Percentiles rank a stretch among this genome's conserved stretches.
Conservation (phyloP, 2,888 invertebrate species). For the Mythimna albipuncta region DNA sequence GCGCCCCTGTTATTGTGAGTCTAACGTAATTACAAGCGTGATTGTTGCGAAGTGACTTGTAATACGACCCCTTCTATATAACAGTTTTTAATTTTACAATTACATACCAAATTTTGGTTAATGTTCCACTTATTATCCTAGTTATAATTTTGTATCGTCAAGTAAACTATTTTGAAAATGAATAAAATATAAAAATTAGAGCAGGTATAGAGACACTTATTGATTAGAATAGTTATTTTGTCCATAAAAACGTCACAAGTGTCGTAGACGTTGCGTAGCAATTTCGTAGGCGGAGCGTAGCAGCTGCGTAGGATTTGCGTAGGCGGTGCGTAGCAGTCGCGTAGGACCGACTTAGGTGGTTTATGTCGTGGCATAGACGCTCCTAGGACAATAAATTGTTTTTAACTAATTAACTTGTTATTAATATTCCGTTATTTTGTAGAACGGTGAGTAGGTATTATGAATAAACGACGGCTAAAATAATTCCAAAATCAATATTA, state of each 20-base stretch:
- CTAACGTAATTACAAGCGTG: conserved; percentile 87
- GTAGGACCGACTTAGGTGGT: not conserved
- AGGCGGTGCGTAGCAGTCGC: not conserved
- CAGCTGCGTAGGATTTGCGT: not conserved
- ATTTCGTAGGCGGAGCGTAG: conserved; percentile 16
- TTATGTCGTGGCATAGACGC: not conserved
- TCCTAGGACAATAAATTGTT: not conserved
- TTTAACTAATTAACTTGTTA: not conserved
- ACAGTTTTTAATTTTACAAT: conserved; percentile 80
- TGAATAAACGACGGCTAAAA: conserved; percentile 7
- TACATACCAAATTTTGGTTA: conserved; percentile 64
- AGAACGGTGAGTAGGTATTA: not conserved
- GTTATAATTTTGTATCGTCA: not conserved
- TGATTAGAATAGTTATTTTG: not conserved
- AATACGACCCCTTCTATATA: conserved; percentile 84
- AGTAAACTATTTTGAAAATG: not conserved
- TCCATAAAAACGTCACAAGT: not conserved
- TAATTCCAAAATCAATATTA: conserved; percentile 40
- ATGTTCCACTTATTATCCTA: conserved; percentile 30
- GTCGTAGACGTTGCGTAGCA: conserved; percentile 1
- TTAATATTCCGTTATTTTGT: not conserved
- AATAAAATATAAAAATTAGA: too few relatives aligned
- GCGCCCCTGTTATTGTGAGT: conserved; percentile 83
- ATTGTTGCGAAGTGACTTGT: conserved; percentile 88
- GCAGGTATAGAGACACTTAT: not conserved